Percentiles rank a stretch among this genome's conserved stretches.
phyloP scores from a whole-genome alignment of 2,888 invertebrate genomes.

The Nesidiocoris tenuis region DNA sequence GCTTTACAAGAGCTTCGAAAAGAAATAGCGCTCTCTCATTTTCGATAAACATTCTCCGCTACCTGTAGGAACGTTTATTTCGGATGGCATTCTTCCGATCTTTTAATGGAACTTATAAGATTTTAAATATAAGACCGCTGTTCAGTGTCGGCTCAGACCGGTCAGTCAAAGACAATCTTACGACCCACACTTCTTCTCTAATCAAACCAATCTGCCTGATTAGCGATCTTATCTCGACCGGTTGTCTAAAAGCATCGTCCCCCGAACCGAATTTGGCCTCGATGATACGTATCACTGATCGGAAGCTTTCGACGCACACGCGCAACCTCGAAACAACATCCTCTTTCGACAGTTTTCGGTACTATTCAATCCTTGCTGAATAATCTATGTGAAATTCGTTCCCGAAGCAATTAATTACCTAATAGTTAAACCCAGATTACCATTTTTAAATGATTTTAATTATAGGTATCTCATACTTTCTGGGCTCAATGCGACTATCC shows the following conservation, averaged over 20 bases:
- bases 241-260: not conserved
- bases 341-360: not conserved
- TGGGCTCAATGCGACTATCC: no score
- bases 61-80: not conserved
- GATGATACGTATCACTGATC: not conserved
- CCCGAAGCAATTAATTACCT: no score
- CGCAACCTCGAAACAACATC: not conserved
- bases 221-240: constrained; percentile 34
- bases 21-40: not conserved
- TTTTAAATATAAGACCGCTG: constrained; percentile 1
- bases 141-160: not conserved
- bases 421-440: no score
- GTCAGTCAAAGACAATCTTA: constrained; percentile 35
- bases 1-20: no score
- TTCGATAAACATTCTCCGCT: not conserved
- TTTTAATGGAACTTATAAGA: constrained; percentile 16
- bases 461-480: no score
- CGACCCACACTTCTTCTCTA: constrained; percentile 27
- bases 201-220: constrained; percentile 29
- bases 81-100: constrained; percentile 9
- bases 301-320: not conserved
- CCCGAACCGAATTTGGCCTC: constrained; percentile 23
- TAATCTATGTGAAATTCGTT: no score
- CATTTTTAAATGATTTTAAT: no score
- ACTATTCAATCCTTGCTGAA: no score